phyloP scores from a whole-genome alignment of 2,113 vertebrate species.

The Ranitomeya variabilis region DNA sequence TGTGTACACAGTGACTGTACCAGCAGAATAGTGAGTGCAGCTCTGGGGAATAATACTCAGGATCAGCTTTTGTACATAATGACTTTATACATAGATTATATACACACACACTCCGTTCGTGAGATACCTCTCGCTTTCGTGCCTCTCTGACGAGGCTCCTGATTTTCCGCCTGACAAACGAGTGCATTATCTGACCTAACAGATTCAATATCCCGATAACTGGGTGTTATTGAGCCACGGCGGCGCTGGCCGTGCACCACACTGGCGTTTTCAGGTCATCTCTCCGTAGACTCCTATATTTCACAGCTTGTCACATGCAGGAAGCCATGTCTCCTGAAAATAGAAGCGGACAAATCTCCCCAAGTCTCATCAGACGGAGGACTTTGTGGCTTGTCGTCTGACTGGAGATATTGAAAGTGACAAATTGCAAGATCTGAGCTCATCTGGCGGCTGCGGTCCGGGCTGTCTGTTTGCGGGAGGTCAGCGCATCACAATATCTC shows the following conservation, averaged over 20 bases:
- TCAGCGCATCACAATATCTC: slow-evolving; percentile 8
- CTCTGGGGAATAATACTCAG: too few relatives aligned
- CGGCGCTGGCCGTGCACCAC: not conserved
- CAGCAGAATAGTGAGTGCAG: too few relatives aligned
- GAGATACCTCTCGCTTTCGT: not conserved
- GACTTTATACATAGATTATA: too few relatives aligned
- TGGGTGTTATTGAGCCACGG: not conserved
- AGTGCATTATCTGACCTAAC: not conserved
- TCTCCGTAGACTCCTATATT: not conserved
- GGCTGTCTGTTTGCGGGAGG: not conserved
- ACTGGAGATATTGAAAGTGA: slow-evolving; percentile 49
- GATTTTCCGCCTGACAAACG: not conserved
- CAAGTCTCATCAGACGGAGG: not conserved
- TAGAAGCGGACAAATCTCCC: slow-evolving; percentile 28
- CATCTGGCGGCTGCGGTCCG: not conserved
- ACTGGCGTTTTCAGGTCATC: not conserved
- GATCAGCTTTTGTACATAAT: too few relatives aligned
- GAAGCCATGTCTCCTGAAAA: slow-evolving; percentile 2
- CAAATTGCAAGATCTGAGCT: slow-evolving; percentile 23
- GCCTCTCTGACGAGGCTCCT: not conserved
- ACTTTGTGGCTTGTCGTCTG: slow-evolving; percentile 21
- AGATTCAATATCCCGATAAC: not conserved
- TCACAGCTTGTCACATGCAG: slow-evolving; percentile 6
- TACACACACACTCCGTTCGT: too few relatives aligned
- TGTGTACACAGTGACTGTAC: too few relatives aligned